phyloP scores from a whole-genome alignment of 2,797 vertebrate genomes.

The Typhlichthys subterraneus region DNA sequence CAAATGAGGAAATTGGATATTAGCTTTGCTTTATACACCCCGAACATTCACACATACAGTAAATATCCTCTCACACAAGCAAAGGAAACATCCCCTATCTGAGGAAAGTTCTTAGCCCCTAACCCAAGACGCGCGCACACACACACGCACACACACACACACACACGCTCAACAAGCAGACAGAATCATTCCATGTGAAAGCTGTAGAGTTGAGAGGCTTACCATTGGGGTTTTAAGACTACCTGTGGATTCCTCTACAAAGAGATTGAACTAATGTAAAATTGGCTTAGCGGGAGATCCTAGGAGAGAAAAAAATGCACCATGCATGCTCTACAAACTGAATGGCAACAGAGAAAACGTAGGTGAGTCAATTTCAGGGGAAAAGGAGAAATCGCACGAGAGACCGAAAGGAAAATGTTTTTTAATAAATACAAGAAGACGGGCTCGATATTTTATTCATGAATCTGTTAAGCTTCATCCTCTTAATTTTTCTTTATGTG shows the following conservation, averaged over 20 bases:
- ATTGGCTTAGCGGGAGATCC: constrained; percentile 32
- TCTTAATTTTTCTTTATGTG: constrained; percentile 25
- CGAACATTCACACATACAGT: not conserved
- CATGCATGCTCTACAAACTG: constrained; percentile 21
- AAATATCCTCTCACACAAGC: not conserved
- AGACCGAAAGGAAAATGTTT: constrained; percentile 12
- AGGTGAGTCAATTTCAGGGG: constrained; percentile 10
- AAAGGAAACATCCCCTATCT: not conserved
- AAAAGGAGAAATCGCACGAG: constrained; percentile 12
- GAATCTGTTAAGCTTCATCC: constrained; percentile 11
- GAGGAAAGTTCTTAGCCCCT: too few relatives aligned
- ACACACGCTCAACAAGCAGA: constrained; percentile 42
- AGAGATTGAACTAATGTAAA: constrained; percentile 49
- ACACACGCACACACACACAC: not conserved
- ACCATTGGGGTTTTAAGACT: constrained; percentile 55
- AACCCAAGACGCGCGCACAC: not conserved
- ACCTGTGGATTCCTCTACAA: constrained; percentile 63
- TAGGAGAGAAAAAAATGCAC: constrained; percentile 20
- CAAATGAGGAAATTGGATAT: too few relatives aligned
- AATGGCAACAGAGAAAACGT: constrained; percentile 20
- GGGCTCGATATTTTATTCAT: constrained; percentile 42
- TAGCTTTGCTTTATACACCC: too few relatives aligned
- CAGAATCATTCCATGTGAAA: constrained; percentile 49
- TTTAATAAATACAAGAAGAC: constrained; percentile 16
- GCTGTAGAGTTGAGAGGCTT: constrained; percentile 67